Evolutionary conservation across 1,140 invertebrate genomes (phyloP).

Genomic region (Drosophila kikkawai): DNA sequence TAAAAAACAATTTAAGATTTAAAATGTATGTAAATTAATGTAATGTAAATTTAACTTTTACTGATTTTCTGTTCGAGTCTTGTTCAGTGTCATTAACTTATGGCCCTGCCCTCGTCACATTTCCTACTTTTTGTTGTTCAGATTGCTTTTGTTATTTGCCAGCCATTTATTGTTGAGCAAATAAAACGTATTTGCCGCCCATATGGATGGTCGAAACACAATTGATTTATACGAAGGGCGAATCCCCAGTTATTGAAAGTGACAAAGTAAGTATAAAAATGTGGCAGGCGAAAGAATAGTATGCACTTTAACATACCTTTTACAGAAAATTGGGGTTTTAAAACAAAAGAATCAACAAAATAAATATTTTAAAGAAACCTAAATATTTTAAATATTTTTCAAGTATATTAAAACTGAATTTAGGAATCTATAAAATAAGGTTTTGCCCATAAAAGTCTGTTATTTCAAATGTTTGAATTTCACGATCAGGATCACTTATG

Average conservation of each 20-base stretch:
- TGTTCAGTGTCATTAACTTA: neutral
- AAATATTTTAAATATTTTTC: neutral
- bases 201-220: slow-evolving; percentile 60
- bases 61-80: neutral
- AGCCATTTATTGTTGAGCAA: slow-evolving; percentile 62
- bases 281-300: neutral
- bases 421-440: neutral
- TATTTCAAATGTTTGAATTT: too few relatives aligned
- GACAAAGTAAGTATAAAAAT: slow-evolving; percentile 17
- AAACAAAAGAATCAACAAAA: too few relatives aligned
- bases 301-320: neutral
- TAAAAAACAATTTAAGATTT: neutral
- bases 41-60: neutral
- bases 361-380: too few relatives aligned
- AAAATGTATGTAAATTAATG: neutral
- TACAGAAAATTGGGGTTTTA: neutral
- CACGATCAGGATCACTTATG: too few relatives aligned
- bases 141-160: slow-evolving; percentile 47
- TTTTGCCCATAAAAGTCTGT: too few relatives aligned
- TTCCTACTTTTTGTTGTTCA: slow-evolving; percentile 28
- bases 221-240: slow-evolving; percentile 61
- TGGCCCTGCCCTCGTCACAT: slow-evolving; percentile 28
- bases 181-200: slow-evolving; percentile 59
- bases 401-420: neutral
- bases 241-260: slow-evolving; percentile 25